phyloP scores from a whole-genome alignment of 2,888 invertebrate genomes.

The Horisme vitalbata region DNA sequence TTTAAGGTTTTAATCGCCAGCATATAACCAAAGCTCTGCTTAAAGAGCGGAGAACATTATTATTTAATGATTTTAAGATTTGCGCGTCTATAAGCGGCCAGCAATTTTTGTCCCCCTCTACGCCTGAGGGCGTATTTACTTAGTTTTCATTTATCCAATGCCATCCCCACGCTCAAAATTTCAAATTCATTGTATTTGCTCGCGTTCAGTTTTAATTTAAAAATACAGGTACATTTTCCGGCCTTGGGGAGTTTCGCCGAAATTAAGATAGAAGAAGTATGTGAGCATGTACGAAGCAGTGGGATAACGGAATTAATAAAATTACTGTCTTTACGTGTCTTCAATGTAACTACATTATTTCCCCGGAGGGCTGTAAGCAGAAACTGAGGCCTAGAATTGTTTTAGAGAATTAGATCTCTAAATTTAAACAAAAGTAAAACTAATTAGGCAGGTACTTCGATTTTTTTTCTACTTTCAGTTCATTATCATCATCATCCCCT shows the following conservation, averaged over 20 bases:
- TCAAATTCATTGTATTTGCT: slow-evolving; percentile 32
- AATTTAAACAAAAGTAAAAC: too few relatives aligned
- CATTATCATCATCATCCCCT: too few relatives aligned
- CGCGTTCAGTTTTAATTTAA: slow-evolving; percentile 30
- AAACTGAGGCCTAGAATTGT: slow-evolving; percentile 15
- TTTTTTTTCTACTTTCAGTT: too few relatives aligned
- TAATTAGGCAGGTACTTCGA: too few relatives aligned
- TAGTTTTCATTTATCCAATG: slow-evolving; percentile 23
- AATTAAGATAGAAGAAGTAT: slow-evolving; percentile 33
- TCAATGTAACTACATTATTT: slow-evolving; percentile 23
- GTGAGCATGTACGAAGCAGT: slow-evolving; percentile 20
- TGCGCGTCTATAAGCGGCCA: slow-evolving; percentile 1
- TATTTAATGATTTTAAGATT: background rate
- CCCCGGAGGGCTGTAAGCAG: slow-evolving; percentile 19
- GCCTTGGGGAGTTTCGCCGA: slow-evolving; percentile 23
- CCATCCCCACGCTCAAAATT: slow-evolving; percentile 23
- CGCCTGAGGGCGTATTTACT: slow-evolving; percentile 13
- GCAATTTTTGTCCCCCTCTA: slow-evolving; percentile 2
- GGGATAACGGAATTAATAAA: slow-evolving; percentile 26
- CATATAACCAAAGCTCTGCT: too few relatives aligned
- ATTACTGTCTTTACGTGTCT: slow-evolving; percentile 29
- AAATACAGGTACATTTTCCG: slow-evolving; percentile 26
- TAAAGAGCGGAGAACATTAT: too few relatives aligned
- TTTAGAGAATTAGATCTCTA: slow-evolving; percentile 2
- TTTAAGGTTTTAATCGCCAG: too few relatives aligned